Evolutionary conservation across 1,140 invertebrate species (phyloP), one percentile per base, ranked within the genome.

Genomic region (Lepidostoma basale): DNA sequence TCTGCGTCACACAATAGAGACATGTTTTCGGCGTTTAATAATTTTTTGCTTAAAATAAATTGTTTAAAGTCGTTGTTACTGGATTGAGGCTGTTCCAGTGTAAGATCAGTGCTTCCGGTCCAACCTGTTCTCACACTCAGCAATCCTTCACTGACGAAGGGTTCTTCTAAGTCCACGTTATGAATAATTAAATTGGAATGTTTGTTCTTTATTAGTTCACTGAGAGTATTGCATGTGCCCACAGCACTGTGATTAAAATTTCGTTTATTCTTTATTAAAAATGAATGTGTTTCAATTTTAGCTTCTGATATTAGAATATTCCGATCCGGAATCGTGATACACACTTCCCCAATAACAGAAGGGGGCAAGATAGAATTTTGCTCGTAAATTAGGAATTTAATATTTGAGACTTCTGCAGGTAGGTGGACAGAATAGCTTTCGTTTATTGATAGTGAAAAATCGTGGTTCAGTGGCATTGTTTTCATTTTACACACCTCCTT

Each of bases 401-500:
- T 23, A 16, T 14, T 45, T 30, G 33, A 45, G 30, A 39, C 23
- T 18, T 49, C 39, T 30, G 69, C 62, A 3, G 52, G 40, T 25
- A 73, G 25, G 25, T 67, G 33, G 10, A 73, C 26, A 5, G 62
- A 67, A 68, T 49, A 70, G 39, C 58, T 67, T 56, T 70, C 68
- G 40, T 64, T 22, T 25, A 73, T 28, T 23, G 60, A 45, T 9
- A 68, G 9, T 9, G 26, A 47, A 39, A 73, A 73, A 56, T 68
- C 63, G 8, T 68, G 22, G 10, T 68, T 58, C 18, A 73, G 20
- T 18, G 36, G 18, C 44, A 62, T 40, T 25, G 26, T n/a, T 2
- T 65, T 62, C 0, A 68, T 70, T 39, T 66, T 64, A 40, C 72
- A 73, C 10, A 73, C 62, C 26, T 68, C 68, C 56, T 62, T 70